phyloP scores from a whole-genome alignment of 2,113 vertebrate genomes.

The Diadophis punctatus region DNA sequence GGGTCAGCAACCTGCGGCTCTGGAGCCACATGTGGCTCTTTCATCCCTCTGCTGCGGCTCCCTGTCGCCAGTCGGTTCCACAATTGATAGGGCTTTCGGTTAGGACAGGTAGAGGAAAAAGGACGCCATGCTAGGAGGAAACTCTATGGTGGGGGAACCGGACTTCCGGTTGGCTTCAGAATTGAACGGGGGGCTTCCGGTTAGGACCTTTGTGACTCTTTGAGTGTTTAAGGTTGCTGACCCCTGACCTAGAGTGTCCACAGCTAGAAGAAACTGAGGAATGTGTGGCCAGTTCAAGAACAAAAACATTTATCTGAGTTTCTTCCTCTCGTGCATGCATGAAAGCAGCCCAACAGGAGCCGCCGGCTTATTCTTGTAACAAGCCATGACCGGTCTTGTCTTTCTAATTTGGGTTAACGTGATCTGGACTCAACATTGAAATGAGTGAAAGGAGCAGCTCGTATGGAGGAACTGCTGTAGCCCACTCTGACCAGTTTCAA shows the following conservation, averaged over 20 bases:
- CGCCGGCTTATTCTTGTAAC: neutral
- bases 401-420: neutral
- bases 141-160: too few relatives aligned
- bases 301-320: neutral
- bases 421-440: neutral
- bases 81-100: too few relatives aligned
- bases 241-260: neutral
- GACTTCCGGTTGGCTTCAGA: too few relatives aligned
- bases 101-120: too few relatives aligned
- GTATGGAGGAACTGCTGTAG: neutral
- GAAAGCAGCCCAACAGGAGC: neutral
- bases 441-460: neutral
- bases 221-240: too few relatives aligned
- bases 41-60: too few relatives aligned
- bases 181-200: too few relatives aligned
- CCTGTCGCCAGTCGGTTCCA: too few relatives aligned
- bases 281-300: neutral
- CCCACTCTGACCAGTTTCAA: neutral
- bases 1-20: too few relatives aligned
- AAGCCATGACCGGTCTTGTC: neutral
- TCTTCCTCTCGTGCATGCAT: neutral
- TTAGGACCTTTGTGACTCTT: too few relatives aligned
- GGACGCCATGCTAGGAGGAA: too few relatives aligned
- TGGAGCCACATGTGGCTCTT: too few relatives aligned
- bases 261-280: neutral